phyloP scores from a whole-genome alignment of 2,113 vertebrate genomes.

The Oophaga pumilio region DNA sequence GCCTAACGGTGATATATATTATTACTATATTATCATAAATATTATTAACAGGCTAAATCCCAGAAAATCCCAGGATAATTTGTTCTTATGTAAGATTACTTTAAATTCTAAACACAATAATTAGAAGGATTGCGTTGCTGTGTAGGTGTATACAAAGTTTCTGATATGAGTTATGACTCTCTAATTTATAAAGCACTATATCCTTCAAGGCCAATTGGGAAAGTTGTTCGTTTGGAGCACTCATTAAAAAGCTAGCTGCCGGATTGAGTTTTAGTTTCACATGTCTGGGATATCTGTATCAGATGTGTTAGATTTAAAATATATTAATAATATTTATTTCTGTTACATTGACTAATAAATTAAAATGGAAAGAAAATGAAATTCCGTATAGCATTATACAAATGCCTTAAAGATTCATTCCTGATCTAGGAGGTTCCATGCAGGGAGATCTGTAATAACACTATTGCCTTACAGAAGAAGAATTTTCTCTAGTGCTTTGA shows the following conservation, averaged over 20 bases:
- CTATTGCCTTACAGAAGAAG: no score
- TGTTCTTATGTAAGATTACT: constrained; percentile 53
- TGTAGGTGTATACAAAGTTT: constrained; percentile 43
- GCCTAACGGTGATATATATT: neutral
- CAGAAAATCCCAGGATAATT: constrained; percentile 54
- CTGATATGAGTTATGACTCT: constrained; percentile 52
- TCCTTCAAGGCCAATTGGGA: constrained; percentile 25
- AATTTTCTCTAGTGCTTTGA: no score
- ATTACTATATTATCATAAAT: constrained; percentile 40
- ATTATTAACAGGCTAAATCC: constrained; percentile 55
- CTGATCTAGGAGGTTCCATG: neutral
- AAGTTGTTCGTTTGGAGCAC: constrained; percentile 10
- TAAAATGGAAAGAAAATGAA: neutral
- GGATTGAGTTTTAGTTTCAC: neutral
- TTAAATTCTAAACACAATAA: constrained; percentile 60
- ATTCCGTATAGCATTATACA: neutral
- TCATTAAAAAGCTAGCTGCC: constrained; percentile 22
- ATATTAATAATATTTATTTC: neutral
- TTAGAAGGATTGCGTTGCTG: constrained; percentile 55
- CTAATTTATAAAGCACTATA: constrained; percentile 24
- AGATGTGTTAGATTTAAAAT: neutral
- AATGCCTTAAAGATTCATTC: neutral
- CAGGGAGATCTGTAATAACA: neutral
- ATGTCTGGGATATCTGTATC: neutral
- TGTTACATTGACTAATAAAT: neutral